phyloP scores from a whole-genome alignment of 2,888 invertebrate genomes.

The Deroplatys truncata region DNA sequence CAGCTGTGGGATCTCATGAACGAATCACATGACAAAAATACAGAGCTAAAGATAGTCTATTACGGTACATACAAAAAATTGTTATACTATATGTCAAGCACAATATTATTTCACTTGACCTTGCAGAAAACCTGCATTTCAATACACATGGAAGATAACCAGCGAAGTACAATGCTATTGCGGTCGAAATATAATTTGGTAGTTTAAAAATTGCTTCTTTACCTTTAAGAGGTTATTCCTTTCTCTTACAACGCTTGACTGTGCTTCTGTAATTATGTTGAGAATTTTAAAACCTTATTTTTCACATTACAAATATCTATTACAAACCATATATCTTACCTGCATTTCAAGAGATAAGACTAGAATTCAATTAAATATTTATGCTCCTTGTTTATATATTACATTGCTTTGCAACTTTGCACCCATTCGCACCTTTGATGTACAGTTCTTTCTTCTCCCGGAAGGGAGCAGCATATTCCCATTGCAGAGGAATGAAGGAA shows the following conservation, averaged over 20 bases:
- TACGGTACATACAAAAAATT: not conserved
- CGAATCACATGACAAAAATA: too few species aligned
- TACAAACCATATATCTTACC: not conserved
- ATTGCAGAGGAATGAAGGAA: conserved; percentile 13
- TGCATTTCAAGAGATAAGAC: not conserved
- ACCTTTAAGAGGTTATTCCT: not conserved
- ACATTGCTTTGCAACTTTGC: not conserved
- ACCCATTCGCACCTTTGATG: not conserved
- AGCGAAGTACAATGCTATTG: too few species aligned
- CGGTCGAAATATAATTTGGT: too few species aligned
- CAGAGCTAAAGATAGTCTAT: too few species aligned
- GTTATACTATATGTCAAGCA: too few species aligned
- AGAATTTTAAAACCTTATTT: too few species aligned
- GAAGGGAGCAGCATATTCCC: not conserved
- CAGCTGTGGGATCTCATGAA: too few species aligned
- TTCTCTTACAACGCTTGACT: not conserved
- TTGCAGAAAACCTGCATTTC: too few species aligned
- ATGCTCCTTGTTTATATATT: not conserved
- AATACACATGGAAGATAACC: too few species aligned
- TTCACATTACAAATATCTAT: too few species aligned
- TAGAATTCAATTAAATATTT: not conserved
- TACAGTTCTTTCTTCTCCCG: not conserved
- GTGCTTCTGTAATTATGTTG: not conserved
- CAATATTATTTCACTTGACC: too few species aligned
- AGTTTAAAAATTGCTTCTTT: not conserved